Conservation (phyloP, 2,888 invertebrate species). For the Tethea ocularis region DNA sequence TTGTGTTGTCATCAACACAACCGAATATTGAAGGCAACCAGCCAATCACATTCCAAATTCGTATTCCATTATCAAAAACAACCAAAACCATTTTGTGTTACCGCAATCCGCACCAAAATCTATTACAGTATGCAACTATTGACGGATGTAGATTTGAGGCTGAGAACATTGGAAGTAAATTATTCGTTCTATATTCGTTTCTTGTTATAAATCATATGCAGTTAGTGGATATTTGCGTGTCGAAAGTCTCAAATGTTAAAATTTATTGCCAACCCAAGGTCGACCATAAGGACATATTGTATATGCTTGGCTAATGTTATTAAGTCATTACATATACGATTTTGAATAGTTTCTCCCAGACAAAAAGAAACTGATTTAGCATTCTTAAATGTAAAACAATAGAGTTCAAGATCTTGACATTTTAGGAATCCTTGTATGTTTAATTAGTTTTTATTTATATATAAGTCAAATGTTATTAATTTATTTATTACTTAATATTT, state of each 20-base stretch:
- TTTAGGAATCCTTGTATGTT: background rate
- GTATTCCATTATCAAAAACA: slow-evolving; percentile 63
- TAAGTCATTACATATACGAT: background rate
- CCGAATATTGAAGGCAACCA: background rate
- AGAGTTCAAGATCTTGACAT: background rate
- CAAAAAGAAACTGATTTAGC: background rate
- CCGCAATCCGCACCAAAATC: slow-evolving; percentile 26
- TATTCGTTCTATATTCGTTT: slow-evolving; percentile 43
- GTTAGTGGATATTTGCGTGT: slow-evolving; percentile 76
- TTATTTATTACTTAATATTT: background rate
- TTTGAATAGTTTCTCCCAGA: background rate
- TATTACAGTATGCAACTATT: slow-evolving; percentile 40
- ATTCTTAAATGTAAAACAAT: background rate
- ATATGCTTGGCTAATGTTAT: slow-evolving; percentile 24
- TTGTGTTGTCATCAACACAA: background rate
- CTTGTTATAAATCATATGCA: slow-evolving; percentile 64
- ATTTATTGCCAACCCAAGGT: slow-evolving; percentile 71
- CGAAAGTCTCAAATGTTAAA: slow-evolving; percentile 67
- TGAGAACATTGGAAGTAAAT: slow-evolving; percentile 48
- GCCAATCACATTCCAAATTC: slow-evolving; percentile 26
- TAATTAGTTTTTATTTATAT: background rate
- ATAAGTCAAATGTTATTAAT: background rate
- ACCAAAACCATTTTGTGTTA: slow-evolving; percentile 46
- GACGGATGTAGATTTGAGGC: slow-evolving; percentile 21
- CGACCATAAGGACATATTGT: slow-evolving; percentile 42